These are phyloP conservation scores for Leucophenga varia DNA, from an alignment of 1,140 invertebrate species.

Conservation along the genomic window DNA sequence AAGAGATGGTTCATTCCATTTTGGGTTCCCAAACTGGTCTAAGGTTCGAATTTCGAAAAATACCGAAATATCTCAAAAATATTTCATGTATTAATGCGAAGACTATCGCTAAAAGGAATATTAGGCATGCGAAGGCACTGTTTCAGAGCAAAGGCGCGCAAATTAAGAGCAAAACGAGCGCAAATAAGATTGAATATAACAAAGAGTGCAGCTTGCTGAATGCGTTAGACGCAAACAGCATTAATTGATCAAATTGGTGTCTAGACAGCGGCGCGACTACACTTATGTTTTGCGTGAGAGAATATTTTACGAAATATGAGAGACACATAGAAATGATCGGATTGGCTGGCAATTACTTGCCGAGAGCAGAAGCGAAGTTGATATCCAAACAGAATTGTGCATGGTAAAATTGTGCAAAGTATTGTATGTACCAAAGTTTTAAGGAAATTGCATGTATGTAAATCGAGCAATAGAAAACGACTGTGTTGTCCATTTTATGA, in stretches of 20 bases:
- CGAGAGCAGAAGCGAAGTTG: not conserved
- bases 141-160: too few species aligned
- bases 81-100: too few species aligned
- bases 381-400: conserved; percentile 1
- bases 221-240: not conserved
- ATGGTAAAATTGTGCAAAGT: not conserved
- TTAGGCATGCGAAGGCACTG: too few species aligned
- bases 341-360: conserved; percentile 1
- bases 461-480: not conserved
- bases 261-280: conserved; percentile 1
- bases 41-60: too few species aligned
- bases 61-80: too few species aligned
- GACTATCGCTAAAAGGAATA: too few species aligned
- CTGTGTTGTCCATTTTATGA: conserved; percentile 1
- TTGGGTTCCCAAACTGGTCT: too few species aligned
- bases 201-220: conserved; percentile 3
- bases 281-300: not conserved
- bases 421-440: conserved; percentile 2
- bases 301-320: too few species aligned
- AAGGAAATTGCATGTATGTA: conserved; percentile 3
- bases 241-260: not conserved
- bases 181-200: too few species aligned
- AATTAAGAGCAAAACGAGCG: too few species aligned
- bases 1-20: too few species aligned
- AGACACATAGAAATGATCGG: conserved; percentile 1